Evolutionary conservation across 2,888 invertebrate genomes (phyloP), one percentile per base, ranked within the genome.

Genomic region (Brachyopa scutellaris): DNA sequence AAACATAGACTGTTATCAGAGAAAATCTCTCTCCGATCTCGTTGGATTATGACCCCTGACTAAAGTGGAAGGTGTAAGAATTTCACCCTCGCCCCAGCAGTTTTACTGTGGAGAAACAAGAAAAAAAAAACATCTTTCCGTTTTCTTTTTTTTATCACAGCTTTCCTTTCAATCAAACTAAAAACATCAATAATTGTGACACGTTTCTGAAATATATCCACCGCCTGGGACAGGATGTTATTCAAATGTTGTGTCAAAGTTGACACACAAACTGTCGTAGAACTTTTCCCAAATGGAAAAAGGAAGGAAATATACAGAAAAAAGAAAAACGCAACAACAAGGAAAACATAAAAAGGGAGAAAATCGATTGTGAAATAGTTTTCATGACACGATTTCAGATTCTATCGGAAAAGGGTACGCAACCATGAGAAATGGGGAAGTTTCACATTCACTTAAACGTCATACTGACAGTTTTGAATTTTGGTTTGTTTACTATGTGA

Each of bases 241-340:
- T 79, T 72, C 72, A 79, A 79, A 79, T 79, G 72, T 78, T 72
- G 45, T 72, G 59, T 66, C 78, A 72, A 78, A 73, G 78, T 73
- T 79, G 72, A 79, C 73, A 73, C 66, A 73, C 51, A 66, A 78
- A 72, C 66, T 78, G 53, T 72, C 59, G 59, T 53, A 72, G 17
- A 73, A 79, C 64, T 66, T 57, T 57, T 38, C 9, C 51, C 66
- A 47, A 42, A 53, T 45, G 51, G 13, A n/a, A n/a, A n/a, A n/a
- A 23, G 33, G 15, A 21, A 42, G 33, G 47, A 55, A 57, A 42
- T 9, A 47, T 33, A 38, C 55, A 23, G 21, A 40, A 31, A 51
- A 49, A 70, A 70, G 45, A 55, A 73, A 29, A 29, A 15, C n/a
- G 21, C 29, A 8, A 11, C 29, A 11, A 67, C 1, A 40, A 31